These are phyloP conservation scores for Brachyistius frenatus DNA, from an alignment of 2,113 vertebrate genomes.

Conservation along the genomic window DNA sequence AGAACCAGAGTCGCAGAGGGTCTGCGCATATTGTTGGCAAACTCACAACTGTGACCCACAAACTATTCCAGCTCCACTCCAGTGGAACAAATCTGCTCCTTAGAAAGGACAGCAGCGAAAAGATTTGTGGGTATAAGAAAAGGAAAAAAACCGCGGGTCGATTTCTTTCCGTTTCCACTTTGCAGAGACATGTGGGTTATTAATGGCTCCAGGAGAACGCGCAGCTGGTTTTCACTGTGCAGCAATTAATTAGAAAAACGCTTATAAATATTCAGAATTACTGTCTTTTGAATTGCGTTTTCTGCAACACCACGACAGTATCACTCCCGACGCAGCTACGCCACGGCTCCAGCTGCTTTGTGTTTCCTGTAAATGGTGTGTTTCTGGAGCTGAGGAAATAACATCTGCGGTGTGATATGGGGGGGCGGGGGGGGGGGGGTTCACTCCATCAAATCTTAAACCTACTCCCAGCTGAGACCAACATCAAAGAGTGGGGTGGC, in stretches of 20 bases:
- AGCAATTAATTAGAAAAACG: conserved; percentile 8
- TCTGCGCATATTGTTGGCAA: not conserved
- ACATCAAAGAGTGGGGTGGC: conserved; percentile 52
- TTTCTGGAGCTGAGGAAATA: conserved; percentile 24
- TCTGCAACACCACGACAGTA: not conserved
- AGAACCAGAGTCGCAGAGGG: not conserved
- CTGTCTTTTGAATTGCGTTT: conserved; percentile 2
- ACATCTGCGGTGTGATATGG: conserved; percentile 31
- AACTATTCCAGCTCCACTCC: conserved; percentile 20
- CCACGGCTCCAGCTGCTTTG: conserved; percentile 17
- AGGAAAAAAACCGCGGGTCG: not conserved
- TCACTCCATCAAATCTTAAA: conserved; percentile 46
- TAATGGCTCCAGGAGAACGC: not conserved
- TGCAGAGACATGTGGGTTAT: not conserved
- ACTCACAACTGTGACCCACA: conserved; percentile 6
- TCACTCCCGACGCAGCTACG: not conserved
- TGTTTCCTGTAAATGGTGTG: conserved; percentile 20
- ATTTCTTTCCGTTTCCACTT: not conserved
- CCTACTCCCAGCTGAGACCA: conserved; percentile 32
- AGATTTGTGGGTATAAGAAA: not conserved
- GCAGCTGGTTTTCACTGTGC: conserved; percentile 8
- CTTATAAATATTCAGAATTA: conserved; percentile 9
- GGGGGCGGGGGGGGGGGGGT: not conserved
- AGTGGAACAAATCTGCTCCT: conserved; percentile 36
- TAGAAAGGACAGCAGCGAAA: conserved; percentile 3